These are phyloP conservation scores for Epinotia nisella DNA, from an alignment of 2,888 invertebrate genomes.

Conservation along the genomic window DNA sequence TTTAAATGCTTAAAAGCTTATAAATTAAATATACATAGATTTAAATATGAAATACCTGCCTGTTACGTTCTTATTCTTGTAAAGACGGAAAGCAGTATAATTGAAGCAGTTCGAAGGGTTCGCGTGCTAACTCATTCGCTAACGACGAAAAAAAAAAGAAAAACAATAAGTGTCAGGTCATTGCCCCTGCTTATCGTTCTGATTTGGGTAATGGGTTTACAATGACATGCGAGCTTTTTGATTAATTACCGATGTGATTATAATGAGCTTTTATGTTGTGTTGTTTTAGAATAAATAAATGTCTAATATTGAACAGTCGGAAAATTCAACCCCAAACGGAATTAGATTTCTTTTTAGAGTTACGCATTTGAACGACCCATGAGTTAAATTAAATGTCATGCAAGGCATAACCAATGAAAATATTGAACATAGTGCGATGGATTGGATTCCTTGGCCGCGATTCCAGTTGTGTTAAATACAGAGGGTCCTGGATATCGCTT, in stretches of 20 bases:
- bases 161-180: constrained; percentile 24
- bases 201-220: constrained; percentile 42
- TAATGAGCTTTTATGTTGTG: constrained; percentile 3
- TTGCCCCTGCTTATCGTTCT: constrained; percentile 36
- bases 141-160: constrained; percentile 32
- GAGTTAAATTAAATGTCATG: too few relatives aligned
- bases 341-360: too few relatives aligned
- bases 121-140: constrained; percentile 34
- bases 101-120: constrained; percentile 27
- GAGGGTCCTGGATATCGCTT: too few relatives aligned
- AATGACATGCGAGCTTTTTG: constrained; percentile 33
- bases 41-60: neutral
- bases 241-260: constrained; percentile 31
- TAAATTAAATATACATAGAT: neutral
- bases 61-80: neutral
- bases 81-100: neutral
- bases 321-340: too few relatives aligned
- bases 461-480: too few relatives aligned
- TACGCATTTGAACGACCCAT: too few relatives aligned
- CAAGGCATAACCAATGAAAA: too few relatives aligned
- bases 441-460: too few relatives aligned
- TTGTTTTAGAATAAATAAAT: too few relatives aligned
- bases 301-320: too few relatives aligned
- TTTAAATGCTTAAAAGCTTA: too few relatives aligned
- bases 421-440: too few relatives aligned